phyloP scores from a whole-genome alignment of 2,888 invertebrate species.

The Aquatica leii region DNA sequence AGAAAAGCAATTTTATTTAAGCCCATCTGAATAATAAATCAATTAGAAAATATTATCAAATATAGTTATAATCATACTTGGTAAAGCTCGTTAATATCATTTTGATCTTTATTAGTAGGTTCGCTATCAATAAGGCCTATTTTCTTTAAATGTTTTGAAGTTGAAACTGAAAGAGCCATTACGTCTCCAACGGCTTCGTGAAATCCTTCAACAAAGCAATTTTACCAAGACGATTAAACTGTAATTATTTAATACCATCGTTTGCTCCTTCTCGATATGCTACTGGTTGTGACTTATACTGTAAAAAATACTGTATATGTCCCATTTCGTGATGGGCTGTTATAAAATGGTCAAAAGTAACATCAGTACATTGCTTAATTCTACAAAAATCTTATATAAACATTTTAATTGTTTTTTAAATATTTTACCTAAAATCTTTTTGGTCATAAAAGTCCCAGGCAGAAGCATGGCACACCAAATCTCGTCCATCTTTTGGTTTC shows the following conservation, averaged over 20 bases:
- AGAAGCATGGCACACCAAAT: slow-evolving; percentile 83
- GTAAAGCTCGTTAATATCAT: slow-evolving; percentile 63
- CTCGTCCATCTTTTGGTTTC: slow-evolving; percentile 73
- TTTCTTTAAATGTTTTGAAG: slow-evolving; percentile 73
- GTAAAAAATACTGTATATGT: slow-evolving; percentile 78
- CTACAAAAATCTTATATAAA: no score
- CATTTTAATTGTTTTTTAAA: not conserved
- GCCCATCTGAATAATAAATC: slow-evolving; percentile 59
- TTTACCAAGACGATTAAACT: not conserved
- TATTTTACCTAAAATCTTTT: slow-evolving; percentile 77
- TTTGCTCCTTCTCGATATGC: slow-evolving; percentile 76
- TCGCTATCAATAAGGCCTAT: slow-evolving; percentile 69
- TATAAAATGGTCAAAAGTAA: slow-evolving; percentile 69
- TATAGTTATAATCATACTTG: slow-evolving; percentile 62
- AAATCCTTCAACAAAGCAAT: slow-evolving; percentile 59
- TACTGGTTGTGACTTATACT: slow-evolving; percentile 76
- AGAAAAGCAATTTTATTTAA: slow-evolving; percentile 77
- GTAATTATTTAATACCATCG: slow-evolving; percentile 63
- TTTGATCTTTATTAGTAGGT: slow-evolving; percentile 53
- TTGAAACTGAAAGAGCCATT: slow-evolving; percentile 66
- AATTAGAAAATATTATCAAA: no score
- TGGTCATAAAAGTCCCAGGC: slow-evolving; percentile 90
- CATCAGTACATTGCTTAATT: slow-evolving; percentile 77
- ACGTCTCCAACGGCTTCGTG: slow-evolving; percentile 71
- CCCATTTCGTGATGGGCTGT: slow-evolving; percentile 85